These are phyloP conservation scores for Xestobium rufovillosum DNA, from an alignment of 2,888 invertebrate genomes.

Conservation along the genomic window DNA sequence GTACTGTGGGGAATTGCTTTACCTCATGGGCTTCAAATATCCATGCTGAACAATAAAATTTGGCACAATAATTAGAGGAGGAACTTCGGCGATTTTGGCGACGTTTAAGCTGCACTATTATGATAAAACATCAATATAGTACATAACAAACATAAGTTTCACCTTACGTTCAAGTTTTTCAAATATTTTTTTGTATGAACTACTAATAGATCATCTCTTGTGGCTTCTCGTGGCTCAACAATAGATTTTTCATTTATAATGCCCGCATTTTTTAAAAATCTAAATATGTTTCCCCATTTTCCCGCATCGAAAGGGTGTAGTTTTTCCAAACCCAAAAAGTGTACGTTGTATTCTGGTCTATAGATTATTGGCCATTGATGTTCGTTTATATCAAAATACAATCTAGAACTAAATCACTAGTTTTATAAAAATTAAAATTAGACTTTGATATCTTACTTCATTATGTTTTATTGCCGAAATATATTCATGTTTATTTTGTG, in stretches of 20 bases:
- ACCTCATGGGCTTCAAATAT: constrained; percentile 74
- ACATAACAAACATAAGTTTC: constrained; percentile 11
- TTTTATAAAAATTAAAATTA: constrained; percentile 3
- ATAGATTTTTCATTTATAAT: constrained; percentile 55
- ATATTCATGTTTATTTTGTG: background rate
- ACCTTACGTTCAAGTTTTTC: constrained; percentile 59
- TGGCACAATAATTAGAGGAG: constrained; percentile 65
- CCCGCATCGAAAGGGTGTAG: constrained; percentile 82
- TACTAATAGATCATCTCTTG: constrained; percentile 60
- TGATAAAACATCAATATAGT: constrained; percentile 3
- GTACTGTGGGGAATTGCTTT: no score
- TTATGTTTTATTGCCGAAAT: background rate
- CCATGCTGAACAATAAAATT: constrained; percentile 67
- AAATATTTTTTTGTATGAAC: constrained; percentile 73
- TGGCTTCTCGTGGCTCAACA: constrained; percentile 64
- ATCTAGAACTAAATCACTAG: constrained; percentile 22
- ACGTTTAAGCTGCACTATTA: constrained; percentile 71
- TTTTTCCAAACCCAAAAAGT: constrained; percentile 72
- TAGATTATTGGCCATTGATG: constrained; percentile 75
- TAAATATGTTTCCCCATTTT: constrained; percentile 75
- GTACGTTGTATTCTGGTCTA: constrained; percentile 69
- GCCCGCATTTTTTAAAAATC: constrained; percentile 51
- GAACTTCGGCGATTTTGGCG: constrained; percentile 73
- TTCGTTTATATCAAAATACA: constrained; percentile 50
- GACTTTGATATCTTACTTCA: background rate